Conservation (phyloP, 2,888 invertebrate genomes). For the Phengaris alcon region DNA sequence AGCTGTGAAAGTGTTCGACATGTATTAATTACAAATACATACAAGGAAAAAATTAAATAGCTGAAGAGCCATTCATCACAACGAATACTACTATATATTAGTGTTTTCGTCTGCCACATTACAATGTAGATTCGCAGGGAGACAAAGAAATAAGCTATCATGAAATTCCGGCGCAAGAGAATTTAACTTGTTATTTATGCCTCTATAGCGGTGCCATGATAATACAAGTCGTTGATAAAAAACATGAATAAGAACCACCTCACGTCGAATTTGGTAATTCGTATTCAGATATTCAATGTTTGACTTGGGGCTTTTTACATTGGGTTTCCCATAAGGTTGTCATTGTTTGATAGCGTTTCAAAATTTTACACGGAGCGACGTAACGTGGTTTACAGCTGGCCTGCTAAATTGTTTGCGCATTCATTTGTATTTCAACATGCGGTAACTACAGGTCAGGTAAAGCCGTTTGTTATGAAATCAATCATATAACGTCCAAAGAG, state of each 20-base stretch:
- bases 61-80: background rate
- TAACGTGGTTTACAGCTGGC: constrained; percentile 2
- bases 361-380: constrained; percentile 11
- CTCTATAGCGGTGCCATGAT: constrained; percentile 2
- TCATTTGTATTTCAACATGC: background rate
- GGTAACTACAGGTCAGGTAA: background rate
- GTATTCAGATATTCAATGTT: constrained; percentile 21
- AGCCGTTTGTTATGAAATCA: constrained; percentile 21
- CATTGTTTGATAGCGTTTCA: constrained; percentile 1
- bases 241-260: constrained; percentile 8
- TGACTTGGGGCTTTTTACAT: constrained; percentile 1
- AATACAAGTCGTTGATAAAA: background rate
- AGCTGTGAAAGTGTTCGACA: background rate
- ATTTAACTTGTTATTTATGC: background rate
- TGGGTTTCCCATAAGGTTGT: constrained; percentile 18
- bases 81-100: background rate
- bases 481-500: constrained; percentile 10
- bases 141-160: background rate
- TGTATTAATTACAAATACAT: background rate
- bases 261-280: constrained; percentile 25
- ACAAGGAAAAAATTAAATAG: background rate
- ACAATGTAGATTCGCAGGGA: background rate
- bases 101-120: background rate
- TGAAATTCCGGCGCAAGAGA: background rate
- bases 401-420: constrained; percentile 6